Conservation (phyloP, 2,113 vertebrate species). For the Hipposideros armiger region DNA sequence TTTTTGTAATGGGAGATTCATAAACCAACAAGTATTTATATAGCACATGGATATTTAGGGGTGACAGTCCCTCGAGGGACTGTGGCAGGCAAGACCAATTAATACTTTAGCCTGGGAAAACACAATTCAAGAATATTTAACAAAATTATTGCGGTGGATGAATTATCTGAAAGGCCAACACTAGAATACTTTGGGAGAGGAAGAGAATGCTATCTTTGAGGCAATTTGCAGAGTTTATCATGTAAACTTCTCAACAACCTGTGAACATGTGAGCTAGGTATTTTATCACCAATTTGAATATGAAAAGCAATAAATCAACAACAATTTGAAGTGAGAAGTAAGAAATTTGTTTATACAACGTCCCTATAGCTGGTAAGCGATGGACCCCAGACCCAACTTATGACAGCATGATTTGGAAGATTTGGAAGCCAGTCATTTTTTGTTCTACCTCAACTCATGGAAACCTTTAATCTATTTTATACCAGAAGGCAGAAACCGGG, state of each 20-base stretch:
- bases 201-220: background rate
- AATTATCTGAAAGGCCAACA: background rate
- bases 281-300: background rate
- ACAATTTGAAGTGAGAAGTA: background rate
- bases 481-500: background rate
- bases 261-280: background rate
- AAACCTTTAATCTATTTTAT: background rate
- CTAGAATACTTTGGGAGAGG: background rate
- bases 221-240: background rate
- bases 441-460: background rate
- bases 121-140: background rate
- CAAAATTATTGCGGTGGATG: background rate
- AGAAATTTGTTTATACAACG: background rate
- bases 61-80: background rate
- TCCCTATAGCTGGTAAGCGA: background rate
- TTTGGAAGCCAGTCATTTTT: background rate
- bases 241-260: background rate
- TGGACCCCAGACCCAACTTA: background rate
- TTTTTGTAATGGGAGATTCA: slow-evolving; percentile 34
- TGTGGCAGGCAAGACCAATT: background rate
- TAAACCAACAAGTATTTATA: background rate
- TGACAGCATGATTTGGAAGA: background rate
- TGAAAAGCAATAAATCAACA: background rate
- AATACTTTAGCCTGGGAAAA: background rate
- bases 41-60: background rate